Evolutionary conservation across 1,140 invertebrate genomes (phyloP).

Genomic region (Rhyzopertha dominica): DNA sequence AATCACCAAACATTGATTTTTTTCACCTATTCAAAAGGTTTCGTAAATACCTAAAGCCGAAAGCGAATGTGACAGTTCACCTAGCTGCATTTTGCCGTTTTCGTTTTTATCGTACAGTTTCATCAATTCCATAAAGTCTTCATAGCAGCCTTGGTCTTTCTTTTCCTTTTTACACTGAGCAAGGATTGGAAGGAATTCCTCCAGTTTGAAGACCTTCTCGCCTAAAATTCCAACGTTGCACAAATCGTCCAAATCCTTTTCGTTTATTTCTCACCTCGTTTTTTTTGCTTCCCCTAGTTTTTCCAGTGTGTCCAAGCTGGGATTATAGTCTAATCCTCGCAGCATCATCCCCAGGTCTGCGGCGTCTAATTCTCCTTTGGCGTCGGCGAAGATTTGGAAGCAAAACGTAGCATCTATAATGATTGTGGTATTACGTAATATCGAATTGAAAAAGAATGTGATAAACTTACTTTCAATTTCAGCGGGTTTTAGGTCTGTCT

Average conservation of each 20-base stretch:
- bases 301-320: conserved; percentile 35
- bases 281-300: conserved; percentile 31
- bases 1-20: conserved; percentile 6
- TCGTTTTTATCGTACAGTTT: conserved; percentile 74
- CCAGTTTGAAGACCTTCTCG: conserved; percentile 66
- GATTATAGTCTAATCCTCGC: conserved; percentile 32
- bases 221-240: conserved; percentile 14
- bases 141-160: conserved; percentile 67
- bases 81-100: conserved; percentile 68
- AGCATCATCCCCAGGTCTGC: conserved; percentile 28
- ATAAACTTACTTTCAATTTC: conserved; percentile 38
- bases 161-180: conserved; percentile 57
- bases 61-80: conserved; percentile 67
- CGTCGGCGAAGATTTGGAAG: conserved; percentile 30
- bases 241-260: not conserved
- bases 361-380: conserved; percentile 28
- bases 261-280: conserved; percentile 25
- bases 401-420: conserved; percentile 35
- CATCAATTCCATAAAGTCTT: conserved; percentile 73
- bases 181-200: conserved; percentile 70
- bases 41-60: conserved; percentile 56
- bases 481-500: conserved; percentile 33
- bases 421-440: conserved; percentile 5
- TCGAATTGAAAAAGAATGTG: not conserved
- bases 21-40: not conserved